phyloP scores from a whole-genome alignment of 2,113 vertebrate genomes.

The Noturus placidus region DNA sequence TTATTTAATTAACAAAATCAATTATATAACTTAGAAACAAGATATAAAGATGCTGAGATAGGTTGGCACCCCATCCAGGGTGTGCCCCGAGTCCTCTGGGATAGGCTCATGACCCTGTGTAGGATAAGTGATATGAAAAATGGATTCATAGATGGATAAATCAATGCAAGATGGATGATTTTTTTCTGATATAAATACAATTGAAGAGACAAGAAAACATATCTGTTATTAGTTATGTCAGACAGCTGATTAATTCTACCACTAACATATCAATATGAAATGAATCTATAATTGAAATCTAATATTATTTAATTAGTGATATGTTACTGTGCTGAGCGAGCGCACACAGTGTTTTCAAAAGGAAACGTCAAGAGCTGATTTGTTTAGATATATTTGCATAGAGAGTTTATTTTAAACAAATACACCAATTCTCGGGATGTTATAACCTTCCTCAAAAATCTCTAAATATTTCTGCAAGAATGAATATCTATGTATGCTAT shows the following conservation, averaged over 20 bases:
- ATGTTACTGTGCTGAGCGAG: not conserved
- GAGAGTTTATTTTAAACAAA: not conserved
- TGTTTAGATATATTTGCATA: not conserved
- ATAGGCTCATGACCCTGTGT: too few relatives aligned
- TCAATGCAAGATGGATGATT: not conserved
- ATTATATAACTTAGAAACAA: not conserved
- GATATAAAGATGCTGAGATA: too few relatives aligned
- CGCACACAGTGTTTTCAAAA: not conserved
- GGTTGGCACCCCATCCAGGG: too few relatives aligned
- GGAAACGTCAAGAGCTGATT: not conserved
- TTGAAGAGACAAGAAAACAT: not conserved
- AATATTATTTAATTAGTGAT: not conserved
- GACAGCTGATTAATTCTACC: not conserved
- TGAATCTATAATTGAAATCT: not conserved
- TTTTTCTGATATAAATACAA: not conserved
- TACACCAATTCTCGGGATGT: not conserved
- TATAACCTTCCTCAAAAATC: not conserved
- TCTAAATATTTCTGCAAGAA: not conserved
- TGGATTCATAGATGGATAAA: too few relatives aligned
- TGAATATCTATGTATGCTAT: not conserved
- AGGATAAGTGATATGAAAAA: too few relatives aligned
- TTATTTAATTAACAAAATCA: not conserved
- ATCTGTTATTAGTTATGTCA: not conserved
- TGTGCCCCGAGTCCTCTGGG: too few relatives aligned
- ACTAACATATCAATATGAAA: not conserved